Base-by-base conservation (phyloP, 2,888 invertebrate genomes). In the Melieria crassipennis region DNA sequence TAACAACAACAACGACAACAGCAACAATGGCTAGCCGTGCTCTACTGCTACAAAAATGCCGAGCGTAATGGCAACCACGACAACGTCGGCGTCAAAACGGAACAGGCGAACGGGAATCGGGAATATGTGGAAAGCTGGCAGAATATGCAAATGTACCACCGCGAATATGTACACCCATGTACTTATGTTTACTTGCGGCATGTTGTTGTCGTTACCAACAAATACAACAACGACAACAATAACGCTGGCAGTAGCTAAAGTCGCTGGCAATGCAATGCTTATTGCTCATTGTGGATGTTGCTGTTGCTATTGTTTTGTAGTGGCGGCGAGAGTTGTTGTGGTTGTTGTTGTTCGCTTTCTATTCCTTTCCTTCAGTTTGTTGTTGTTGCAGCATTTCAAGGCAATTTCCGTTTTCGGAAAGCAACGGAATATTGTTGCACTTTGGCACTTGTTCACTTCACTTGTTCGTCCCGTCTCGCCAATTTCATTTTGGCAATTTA, bases 391-490 rank as follows among this genome's bases (percentile, higher is more conserved):
- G 30, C 63, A 56, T 67, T 71, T 75, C 61, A 64, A 72, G 72
- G 72, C 72, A 66, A 71, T 73, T 73, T 73, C 71, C 74, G 69
- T 60, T 30, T 30, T 30, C 30, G 30, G 30, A 30, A 1, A 30
- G 30, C 30, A 30, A 30, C 30, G 30, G 30, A 30, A 30, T 30
- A 30, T 30, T 64, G 60, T 72, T 72, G 72, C 72, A 55, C 68
- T 72, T 64, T 71, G 71, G 68, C 71, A 64, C 62, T 71, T 71
- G 57, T 58, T 71, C 50, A 50, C 57, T 47, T 63, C 67, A 11
- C 58, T 50, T 9, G 43, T 63, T n/a, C 16, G n/a, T 7, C 13
- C 7, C 48, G 9, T 10, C 48, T 48, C 13, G 42, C 42, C 45
- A 11, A 13, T 45, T 13, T 58, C 43, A 52, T 62, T 63, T 67